These are phyloP conservation scores for Pygmarrhopalites habei DNA, from an alignment of 1,140 invertebrate genomes.

Conservation along the genomic window DNA sequence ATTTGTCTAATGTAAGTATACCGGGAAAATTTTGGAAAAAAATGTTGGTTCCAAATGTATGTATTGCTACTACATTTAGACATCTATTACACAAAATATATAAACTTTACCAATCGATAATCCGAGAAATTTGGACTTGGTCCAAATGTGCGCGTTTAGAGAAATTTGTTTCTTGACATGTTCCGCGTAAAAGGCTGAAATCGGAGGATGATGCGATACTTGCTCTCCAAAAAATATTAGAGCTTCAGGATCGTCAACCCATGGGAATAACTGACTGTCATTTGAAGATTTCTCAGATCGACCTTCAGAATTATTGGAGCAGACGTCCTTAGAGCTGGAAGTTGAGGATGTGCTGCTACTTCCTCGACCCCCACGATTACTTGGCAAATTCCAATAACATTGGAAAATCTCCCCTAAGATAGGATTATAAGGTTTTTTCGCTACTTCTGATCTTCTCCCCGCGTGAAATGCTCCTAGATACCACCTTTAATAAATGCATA, in stretches of 20 bases:
- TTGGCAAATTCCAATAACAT: background rate
- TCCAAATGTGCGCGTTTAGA: conserved; percentile 92
- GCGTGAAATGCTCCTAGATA: conserved; percentile 96
- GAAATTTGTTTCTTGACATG: conserved; percentile 80
- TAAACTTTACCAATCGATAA: conserved; percentile 64
- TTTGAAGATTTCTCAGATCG: too few relatives aligned
- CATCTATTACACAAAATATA: too few relatives aligned
- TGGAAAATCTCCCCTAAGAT: conserved; percentile 75
- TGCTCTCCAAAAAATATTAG: conserved; percentile 93
- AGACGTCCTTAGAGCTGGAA: background rate
- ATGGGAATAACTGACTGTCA: conserved; percentile 21
- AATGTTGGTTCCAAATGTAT: too few relatives aligned
- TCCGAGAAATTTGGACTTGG: conserved; percentile 95
- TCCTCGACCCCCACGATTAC: too few relatives aligned
- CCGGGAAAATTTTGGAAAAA: too few relatives aligned
- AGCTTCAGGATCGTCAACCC: conserved; percentile 34
- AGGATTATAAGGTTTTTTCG: conserved; percentile 97
- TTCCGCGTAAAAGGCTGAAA: conserved; percentile 93
- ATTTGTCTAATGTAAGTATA: too few relatives aligned
- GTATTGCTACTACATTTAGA: too few relatives aligned
- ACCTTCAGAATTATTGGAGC: background rate
- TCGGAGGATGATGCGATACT: conserved; percentile 98
- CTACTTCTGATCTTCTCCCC: conserved; percentile 83
- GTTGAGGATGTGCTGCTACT: background rate
- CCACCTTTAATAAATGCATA: conserved; percentile 55